A percentile compares a stretch with the other conserved stretches of the same genome.
These are phyloP conservation scores for Aplodontia rufa DNA, from an alignment of 2,113 vertebrate species.

Conservation along the genomic window DNA sequence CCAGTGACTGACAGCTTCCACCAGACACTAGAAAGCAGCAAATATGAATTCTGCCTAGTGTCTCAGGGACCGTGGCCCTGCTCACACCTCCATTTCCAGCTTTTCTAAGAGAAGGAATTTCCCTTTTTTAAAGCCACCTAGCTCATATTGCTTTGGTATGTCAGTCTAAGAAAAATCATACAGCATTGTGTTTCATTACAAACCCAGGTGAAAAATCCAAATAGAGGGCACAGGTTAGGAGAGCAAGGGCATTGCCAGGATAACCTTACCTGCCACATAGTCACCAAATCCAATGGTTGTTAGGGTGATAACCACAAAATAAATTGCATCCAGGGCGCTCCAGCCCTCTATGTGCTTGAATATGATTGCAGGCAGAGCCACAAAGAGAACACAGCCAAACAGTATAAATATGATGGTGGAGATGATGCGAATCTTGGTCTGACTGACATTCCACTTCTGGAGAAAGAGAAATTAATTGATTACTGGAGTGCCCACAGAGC, in stretches of 20 bases:
- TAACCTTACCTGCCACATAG: constrained; percentile 94
- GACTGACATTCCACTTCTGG: constrained; percentile 99
- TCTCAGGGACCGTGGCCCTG: not conserved
- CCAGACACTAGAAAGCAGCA: not conserved
- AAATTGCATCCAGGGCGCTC: constrained; percentile 96
- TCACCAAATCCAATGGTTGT: constrained; percentile 99
- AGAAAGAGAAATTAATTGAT: not conserved
- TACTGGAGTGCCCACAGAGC: accelerated
- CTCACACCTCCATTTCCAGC: not conserved
- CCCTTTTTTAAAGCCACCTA: not conserved
- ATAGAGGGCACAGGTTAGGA: accelerated
- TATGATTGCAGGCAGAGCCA: constrained; percentile 95
- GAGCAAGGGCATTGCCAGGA: accelerated
- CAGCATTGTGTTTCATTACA: not conserved
- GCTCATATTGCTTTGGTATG: not conserved
- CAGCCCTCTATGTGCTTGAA: constrained; percentile 99
- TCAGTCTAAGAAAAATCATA: not conserved
- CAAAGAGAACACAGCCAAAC: constrained; percentile 97
- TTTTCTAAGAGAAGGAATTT: not conserved
- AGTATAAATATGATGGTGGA: constrained; percentile 98
- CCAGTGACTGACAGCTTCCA: not conserved
- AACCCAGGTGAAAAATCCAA: not conserved
- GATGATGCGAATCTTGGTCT: constrained; percentile 98
- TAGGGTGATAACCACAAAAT: constrained; percentile 98
- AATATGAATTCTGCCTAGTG: not conserved